Percentiles rank a stretch among this genome's conserved stretches.
These are phyloP conservation scores for Anarrhichthys ocellatus DNA, from an alignment of 2,113 vertebrate species.

Conservation along the genomic window DNA sequence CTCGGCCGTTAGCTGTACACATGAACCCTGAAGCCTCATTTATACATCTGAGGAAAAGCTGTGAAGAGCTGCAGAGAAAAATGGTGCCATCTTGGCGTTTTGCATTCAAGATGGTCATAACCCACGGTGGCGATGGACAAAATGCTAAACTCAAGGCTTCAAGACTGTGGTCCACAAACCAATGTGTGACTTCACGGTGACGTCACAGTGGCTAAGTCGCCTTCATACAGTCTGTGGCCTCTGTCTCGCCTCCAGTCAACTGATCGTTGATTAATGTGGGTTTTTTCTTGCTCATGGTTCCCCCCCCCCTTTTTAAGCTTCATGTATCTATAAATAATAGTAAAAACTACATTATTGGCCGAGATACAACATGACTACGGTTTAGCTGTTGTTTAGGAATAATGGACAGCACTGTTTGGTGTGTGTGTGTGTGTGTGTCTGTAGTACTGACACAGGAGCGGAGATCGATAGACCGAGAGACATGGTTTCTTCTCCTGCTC, in stretches of 20 bases:
- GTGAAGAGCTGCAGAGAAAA: no score
- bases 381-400: background rate
- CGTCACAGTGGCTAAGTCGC: no score
- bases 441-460: background rate
- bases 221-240: no score
- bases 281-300: no score
- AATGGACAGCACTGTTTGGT: background rate
- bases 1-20: background rate
- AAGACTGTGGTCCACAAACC: no score
- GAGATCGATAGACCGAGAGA: background rate
- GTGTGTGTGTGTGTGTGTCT: background rate
- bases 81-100: background rate
- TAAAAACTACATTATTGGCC: background rate
- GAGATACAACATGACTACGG: background rate
- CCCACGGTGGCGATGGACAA: no score
- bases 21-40: background rate
- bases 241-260: no score
- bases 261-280: no score
- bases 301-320: no score
- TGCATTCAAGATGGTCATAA: background rate
- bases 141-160: no score
- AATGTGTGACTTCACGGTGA: no score
- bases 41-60: no score
- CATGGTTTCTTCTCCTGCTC: background rate
- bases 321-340: background rate